Conservation (phyloP, 2,113 vertebrate species). For the Eudorcas thomsonii region DNA sequence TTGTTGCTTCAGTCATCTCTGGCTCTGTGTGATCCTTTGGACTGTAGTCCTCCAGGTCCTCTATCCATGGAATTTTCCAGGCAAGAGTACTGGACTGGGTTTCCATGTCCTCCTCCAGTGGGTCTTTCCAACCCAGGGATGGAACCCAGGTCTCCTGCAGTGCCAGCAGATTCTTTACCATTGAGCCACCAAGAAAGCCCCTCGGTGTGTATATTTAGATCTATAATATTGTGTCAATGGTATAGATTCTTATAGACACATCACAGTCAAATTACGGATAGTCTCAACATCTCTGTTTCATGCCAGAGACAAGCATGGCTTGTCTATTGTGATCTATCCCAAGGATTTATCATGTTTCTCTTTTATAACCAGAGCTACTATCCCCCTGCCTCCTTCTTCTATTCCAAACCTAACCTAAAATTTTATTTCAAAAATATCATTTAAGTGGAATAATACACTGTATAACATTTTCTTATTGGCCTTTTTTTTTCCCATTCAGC, state of each 20-base stretch:
- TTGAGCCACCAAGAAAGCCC: background rate
- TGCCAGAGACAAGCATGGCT: background rate
- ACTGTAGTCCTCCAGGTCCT: background rate
- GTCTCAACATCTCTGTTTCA: background rate
- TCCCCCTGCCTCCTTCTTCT: background rate
- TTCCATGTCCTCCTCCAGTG: background rate
- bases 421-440: background rate
- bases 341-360: background rate
- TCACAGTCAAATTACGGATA: background rate
- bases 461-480: background rate
- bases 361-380: background rate
- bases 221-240: background rate
- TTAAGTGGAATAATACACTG: background rate
- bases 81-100: background rate
- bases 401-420: background rate
- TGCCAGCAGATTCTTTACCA: background rate
- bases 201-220: background rate
- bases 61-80: background rate
- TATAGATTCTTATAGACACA: background rate
- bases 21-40: background rate
- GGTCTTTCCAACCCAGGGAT: background rate
- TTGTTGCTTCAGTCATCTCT: background rate
- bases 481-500: background rate
- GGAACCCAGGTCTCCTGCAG: background rate
- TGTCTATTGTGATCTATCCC: background rate